Evolutionary conservation across 1,140 invertebrate genomes (phyloP).

Genomic region (Apis laboriosa): DNA sequence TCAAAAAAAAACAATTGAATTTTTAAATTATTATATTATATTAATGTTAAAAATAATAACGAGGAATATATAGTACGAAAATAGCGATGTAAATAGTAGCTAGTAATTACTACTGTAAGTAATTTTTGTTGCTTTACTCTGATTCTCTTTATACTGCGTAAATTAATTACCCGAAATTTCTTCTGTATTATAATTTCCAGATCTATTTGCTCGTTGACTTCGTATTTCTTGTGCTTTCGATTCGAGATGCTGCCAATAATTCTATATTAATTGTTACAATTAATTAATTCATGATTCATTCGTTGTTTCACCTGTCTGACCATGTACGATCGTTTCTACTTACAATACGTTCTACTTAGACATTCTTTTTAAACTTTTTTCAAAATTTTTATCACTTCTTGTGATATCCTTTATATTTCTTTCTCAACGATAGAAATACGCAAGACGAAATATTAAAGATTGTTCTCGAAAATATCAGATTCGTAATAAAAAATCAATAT

Average conservation of each 20-base stretch:
- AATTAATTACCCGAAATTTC: neutral
- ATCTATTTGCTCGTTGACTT: slow-evolving; percentile 15
- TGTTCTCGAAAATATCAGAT: too few relatives aligned
- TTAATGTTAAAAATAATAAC: neutral
- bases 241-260: slow-evolving; percentile 16
- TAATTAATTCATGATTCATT: neutral
- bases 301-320: too few relatives aligned
- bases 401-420: too few relatives aligned
- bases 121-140: slow-evolving; percentile 6
- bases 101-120: slow-evolving; percentile 13
- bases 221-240: slow-evolving; percentile 1
- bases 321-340: too few relatives aligned
- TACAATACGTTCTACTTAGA: too few relatives aligned
- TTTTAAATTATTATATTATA: too few relatives aligned
- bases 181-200: slow-evolving; percentile 33
- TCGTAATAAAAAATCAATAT: neutral
- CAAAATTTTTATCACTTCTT: too few relatives aligned
- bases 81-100: slow-evolving; percentile 39
- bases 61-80: neutral
- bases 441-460: too few relatives aligned
- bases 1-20: too few relatives aligned
- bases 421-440: too few relatives aligned
- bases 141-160: slow-evolving; percentile 1
- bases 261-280: neutral
- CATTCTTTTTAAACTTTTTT: too few relatives aligned